A percentile compares a stretch with the other conserved stretches of the same genome.
Evolutionary conservation across 2,113 vertebrate genomes (phyloP).

Genomic region (Mustela lutreola): DNA sequence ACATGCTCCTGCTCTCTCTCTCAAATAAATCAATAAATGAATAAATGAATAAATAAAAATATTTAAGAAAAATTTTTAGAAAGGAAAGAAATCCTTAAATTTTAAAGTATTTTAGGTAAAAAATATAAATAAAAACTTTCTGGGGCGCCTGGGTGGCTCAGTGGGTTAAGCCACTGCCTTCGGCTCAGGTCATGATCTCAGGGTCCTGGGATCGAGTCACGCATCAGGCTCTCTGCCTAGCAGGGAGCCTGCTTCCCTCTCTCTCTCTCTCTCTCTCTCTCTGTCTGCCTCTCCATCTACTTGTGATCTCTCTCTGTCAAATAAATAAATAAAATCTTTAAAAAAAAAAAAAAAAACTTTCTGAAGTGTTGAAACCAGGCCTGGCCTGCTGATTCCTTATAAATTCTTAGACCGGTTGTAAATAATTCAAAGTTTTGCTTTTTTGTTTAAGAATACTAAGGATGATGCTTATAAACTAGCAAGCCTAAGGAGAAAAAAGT

Average conservation of each 20-base stretch:
- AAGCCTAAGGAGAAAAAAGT: neutral
- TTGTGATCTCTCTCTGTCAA: too few species aligned
- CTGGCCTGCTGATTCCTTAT: constrained; percentile 48
- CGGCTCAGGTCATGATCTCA: too few species aligned
- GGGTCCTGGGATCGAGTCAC: too few species aligned
- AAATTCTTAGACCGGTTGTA: constrained; percentile 62
- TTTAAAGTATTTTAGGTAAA: constrained; percentile 16
- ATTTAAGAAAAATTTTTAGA: neutral
- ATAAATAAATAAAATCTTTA: too few species aligned
- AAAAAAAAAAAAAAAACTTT: neutral
- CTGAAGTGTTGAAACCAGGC: constrained; percentile 42
- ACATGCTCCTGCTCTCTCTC: neutral
- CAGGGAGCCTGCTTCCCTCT: too few species aligned
- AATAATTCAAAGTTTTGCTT: constrained; percentile 59
- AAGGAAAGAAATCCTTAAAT: neutral
- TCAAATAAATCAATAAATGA: neutral
- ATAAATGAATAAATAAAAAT: neutral
- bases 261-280: too few species aligned
- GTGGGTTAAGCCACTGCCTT: too few species aligned
- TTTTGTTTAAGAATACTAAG: constrained; percentile 71
- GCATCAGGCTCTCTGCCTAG: too few species aligned
- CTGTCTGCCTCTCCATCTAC: too few species aligned
- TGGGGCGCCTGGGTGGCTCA: neutral
- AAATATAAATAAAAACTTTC: constrained; percentile 26
- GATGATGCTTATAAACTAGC: constrained; percentile 64